phyloP scores from a whole-genome alignment of 2,888 invertebrate genomes.

The Shargacucullia verbasci region DNA sequence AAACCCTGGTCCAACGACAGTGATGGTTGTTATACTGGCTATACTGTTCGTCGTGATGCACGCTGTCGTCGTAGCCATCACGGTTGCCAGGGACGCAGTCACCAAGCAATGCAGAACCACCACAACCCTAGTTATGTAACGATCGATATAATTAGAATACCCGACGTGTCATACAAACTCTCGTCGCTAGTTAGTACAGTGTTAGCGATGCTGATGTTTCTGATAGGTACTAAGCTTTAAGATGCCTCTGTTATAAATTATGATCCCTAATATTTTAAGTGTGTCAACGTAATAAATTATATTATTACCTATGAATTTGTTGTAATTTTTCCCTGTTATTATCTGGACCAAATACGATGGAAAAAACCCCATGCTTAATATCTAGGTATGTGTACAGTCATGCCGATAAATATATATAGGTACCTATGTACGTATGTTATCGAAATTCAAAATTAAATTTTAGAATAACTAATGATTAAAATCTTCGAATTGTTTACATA shows the following conservation, averaged over 20 bases:
- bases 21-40: conserved; percentile 89
- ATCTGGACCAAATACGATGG: background rate
- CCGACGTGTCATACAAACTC: conserved; percentile 15
- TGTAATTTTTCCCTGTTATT: background rate
- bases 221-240: conserved; percentile 17
- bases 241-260: conserved; percentile 6
- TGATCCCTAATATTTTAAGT: conserved; percentile 2
- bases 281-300: conserved; percentile 17
- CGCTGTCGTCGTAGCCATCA: conserved; percentile 87
- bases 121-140: conserved; percentile 61
- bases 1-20: conserved; percentile 88
- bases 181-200: conserved; percentile 12
- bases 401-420: too few relatives aligned
- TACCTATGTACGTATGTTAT: too few relatives aligned
- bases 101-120: conserved; percentile 61
- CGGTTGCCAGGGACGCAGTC: conserved; percentile 79
- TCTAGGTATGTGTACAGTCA: too few relatives aligned
- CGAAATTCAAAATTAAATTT: too few relatives aligned
- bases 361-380: background rate
- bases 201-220: conserved; percentile 32
- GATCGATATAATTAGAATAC: conserved; percentile 44
- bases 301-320: background rate
- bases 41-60: conserved; percentile 90
- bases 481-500: too few relatives aligned
- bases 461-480: too few relatives aligned